phyloP scores from a whole-genome alignment of 2,797 vertebrate species.

The Pangasius djambal region DNA sequence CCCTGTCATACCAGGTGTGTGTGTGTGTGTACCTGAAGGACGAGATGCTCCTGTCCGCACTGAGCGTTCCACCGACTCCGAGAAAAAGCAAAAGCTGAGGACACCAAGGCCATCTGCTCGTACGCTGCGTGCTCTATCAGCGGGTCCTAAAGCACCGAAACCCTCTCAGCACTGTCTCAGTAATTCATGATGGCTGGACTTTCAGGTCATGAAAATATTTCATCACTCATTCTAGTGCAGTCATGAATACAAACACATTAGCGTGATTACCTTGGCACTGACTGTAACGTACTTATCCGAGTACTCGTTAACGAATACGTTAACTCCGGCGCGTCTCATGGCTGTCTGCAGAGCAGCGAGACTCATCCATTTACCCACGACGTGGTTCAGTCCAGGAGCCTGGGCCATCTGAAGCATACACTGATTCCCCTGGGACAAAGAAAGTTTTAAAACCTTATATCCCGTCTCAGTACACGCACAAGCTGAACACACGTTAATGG shows the following conservation, averaged over 20 bases:
- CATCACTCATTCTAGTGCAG: not conserved
- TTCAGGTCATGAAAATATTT: not conserved
- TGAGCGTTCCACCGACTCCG: conserved; percentile 89
- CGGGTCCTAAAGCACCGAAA: conserved; percentile 68
- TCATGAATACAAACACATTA: not conserved
- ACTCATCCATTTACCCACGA: conserved; percentile 83
- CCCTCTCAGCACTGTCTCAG: too few relatives aligned
- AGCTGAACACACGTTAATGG: not conserved
- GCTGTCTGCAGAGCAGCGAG: conserved; percentile 70
- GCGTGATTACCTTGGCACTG: conserved; percentile 77
- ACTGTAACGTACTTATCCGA: conserved; percentile 76
- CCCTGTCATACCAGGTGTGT: not conserved
- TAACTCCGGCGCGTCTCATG: conserved; percentile 81
- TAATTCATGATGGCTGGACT: not conserved
- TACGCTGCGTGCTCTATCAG: conserved; percentile 79
- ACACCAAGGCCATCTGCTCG: conserved; percentile 86
- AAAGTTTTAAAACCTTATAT: not conserved
- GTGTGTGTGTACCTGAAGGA: conserved; percentile 78
- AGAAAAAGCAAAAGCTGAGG: conserved; percentile 82
- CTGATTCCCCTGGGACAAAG: conserved; percentile 72
- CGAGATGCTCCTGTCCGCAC: conserved; percentile 74
- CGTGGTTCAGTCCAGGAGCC: conserved; percentile 62
- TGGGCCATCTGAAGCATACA: conserved; percentile 78
- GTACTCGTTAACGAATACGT: conserved; percentile 83
- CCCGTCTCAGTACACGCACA: not conserved